These are phyloP conservation scores for Cinclus cinclus DNA, from an alignment of 2,113 vertebrate genomes.

Conservation along the genomic window DNA sequence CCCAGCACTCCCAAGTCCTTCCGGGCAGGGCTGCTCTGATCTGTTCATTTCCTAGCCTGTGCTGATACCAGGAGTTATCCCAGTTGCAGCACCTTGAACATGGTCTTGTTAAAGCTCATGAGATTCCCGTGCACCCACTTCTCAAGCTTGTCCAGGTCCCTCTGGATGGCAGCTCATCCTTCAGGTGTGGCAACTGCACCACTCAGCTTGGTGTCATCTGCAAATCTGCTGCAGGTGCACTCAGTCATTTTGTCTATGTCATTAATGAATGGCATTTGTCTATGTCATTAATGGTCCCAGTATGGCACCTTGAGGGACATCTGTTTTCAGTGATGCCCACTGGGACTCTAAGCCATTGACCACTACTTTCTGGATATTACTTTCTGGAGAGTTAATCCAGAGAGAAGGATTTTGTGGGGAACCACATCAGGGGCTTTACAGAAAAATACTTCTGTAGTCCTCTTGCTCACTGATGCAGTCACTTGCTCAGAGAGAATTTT, in stretches of 20 bases:
- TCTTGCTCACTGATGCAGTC: not conserved
- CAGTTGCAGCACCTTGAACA: accelerated
- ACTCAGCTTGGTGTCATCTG: not conserved
- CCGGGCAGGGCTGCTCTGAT: not conserved
- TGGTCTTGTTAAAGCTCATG: not conserved
- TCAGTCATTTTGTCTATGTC: not conserved
- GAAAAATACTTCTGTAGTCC: not conserved
- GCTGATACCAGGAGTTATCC: accelerated
- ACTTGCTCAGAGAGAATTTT: not conserved
- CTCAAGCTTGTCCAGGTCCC: not conserved
- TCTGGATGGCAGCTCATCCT: not conserved
- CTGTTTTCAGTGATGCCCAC: not conserved
- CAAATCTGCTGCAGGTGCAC: not conserved
- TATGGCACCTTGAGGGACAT: not conserved
- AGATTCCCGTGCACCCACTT: accelerated
- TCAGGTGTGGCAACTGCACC: not conserved
- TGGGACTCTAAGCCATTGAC: not conserved
- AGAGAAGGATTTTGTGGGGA: not conserved
- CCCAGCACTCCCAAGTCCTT: not conserved
- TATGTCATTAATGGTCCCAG: not conserved
- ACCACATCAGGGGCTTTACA: not conserved
- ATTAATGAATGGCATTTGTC: not conserved
- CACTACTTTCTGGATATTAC: not conserved
- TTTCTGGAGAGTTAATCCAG: too few relatives aligned
- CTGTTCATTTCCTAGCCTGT: not conserved